Evolutionary conservation across 2,888 invertebrate genomes (phyloP), one percentile per base, ranked within the genome.

Genomic region (Melinaea marsaeus): DNA sequence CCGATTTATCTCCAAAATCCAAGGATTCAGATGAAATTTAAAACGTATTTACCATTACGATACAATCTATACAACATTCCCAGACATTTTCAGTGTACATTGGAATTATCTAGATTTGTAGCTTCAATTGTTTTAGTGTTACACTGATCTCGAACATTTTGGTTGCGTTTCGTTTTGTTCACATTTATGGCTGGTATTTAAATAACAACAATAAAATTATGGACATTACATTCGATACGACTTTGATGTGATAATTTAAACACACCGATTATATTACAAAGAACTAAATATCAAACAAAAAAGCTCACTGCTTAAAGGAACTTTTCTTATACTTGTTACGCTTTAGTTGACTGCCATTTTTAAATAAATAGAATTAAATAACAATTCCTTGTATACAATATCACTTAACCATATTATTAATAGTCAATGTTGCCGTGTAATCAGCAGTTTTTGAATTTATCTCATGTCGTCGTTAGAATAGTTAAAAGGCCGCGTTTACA

Each of bases 301-400:
- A 37, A 6, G 5, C 22, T 48, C 13, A n/a, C 13, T 48, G 48
- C 6, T 51, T 32, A 7, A 7, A 22, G 32, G 1, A 4, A 7
- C 32, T 42, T 57, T 33, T 56, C 55, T 34, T 58, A 65, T 63
- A 62, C 67, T 62, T 61, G 63, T 61, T 69, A 69, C 64, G 69
- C 71, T 71, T 68, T 64, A 69, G 68, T 72, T 70, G 57, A 74
- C 73, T 74, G 74, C 73, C 73, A 74, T 72, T 71, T 73, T 73
- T 57, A 63, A 69, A 64, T 69, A 69, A 61, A 66, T 70, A 70
- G 66, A 42, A 48, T 67, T 62, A 68, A 57, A 58, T 46, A 57
- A 60, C 58, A 57, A 65, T 67, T 63, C 60, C 67, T 67, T 72
- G 54, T 69, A 65, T 55, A 65, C 56, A 63, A 37, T 65, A 60